Conservation (phyloP, 2,113 vertebrate species). For the Sylvia atricapilla region DNA sequence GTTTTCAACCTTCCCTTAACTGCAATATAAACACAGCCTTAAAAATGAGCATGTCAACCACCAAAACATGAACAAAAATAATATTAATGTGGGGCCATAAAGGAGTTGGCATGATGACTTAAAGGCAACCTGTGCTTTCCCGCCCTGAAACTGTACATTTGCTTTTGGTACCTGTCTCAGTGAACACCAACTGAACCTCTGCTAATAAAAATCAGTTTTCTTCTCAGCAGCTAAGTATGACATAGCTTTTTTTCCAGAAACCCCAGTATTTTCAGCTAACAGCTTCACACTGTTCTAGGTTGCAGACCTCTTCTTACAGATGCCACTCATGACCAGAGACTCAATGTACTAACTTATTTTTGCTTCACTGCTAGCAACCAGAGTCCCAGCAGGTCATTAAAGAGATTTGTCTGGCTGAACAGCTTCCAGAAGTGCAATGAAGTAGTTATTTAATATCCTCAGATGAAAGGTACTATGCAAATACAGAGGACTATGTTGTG, state of each 20-base stretch:
- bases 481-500: neutral
- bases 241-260: neutral
- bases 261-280: neutral
- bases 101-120: neutral
- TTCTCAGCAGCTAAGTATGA: neutral
- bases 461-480: neutral
- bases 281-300: neutral
- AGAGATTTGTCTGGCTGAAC: slow-evolving; percentile 7
- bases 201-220: neutral
- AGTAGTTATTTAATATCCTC: slow-evolving; percentile 2
- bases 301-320: slow-evolving; percentile 2
- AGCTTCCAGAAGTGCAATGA: slow-evolving; percentile 8
- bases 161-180: neutral
- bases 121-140: neutral
- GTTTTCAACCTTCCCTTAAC: neutral
- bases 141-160: neutral
- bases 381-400: neutral
- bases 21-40: neutral
- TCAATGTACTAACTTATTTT: neutral
- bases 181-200: neutral
- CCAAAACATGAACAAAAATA: neutral
- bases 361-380: neutral
- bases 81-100: neutral
- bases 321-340: neutral
- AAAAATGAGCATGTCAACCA: neutral